Evolutionary conservation across 2,113 vertebrate genomes (phyloP).

Genomic region (Rafetus swinhoei): DNA sequence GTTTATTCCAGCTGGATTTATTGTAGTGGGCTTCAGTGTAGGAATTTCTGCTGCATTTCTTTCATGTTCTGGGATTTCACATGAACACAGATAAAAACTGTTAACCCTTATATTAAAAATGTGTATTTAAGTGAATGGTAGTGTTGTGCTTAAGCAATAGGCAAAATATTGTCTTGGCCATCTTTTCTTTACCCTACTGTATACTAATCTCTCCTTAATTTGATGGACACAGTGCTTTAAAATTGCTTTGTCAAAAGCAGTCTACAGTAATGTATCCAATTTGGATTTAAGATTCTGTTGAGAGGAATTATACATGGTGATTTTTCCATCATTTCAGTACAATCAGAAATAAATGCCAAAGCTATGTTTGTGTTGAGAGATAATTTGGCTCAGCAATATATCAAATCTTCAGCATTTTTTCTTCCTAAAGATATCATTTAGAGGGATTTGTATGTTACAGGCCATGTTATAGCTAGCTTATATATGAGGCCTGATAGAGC

Average conservation of each 20-base stretch:
- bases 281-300: background rate
- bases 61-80: slow-evolving; percentile 20
- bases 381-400: background rate
- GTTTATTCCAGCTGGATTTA: slow-evolving; percentile 70
- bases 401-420: background rate
- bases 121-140: background rate
- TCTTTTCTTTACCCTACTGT: background rate
- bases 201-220: background rate
- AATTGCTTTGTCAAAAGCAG: background rate
- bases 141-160: background rate
- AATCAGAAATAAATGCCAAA: slow-evolving; percentile 12
- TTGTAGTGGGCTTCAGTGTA: slow-evolving; percentile 59
- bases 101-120: slow-evolving; percentile 34
- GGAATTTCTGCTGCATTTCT: slow-evolving; percentile 51
- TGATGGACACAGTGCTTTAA: background rate
- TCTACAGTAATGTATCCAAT: background rate
- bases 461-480: background rate
- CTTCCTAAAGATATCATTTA: background rate
- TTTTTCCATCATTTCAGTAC: background rate
- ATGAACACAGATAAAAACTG: slow-evolving; percentile 17
- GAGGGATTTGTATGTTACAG: slow-evolving; percentile 13
- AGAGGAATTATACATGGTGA: background rate
- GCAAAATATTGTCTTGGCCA: background rate
- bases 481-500: slow-evolving; percentile 41
- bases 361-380: background rate